These are phyloP conservation scores for Catharus bicknelli DNA, from an alignment of 2,113 vertebrate genomes.

Conservation along the genomic window DNA sequence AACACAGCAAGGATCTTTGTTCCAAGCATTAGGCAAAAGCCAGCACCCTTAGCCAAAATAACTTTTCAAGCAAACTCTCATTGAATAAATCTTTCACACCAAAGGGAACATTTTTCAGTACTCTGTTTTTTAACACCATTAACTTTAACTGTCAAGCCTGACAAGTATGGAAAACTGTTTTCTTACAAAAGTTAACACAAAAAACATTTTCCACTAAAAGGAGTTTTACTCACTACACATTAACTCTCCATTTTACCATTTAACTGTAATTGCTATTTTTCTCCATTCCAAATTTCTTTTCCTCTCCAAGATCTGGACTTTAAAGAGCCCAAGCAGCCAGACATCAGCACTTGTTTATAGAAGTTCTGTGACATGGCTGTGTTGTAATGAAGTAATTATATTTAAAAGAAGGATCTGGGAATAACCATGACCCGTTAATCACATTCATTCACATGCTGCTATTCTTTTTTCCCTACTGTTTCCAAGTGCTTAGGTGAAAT, in stretches of 20 bases:
- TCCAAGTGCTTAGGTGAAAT: neutral
- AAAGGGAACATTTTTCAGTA: slow-evolving; percentile 53
- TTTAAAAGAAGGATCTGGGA: slow-evolving; percentile 37
- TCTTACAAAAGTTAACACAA: slow-evolving; percentile 54
- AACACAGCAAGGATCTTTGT: slow-evolving; percentile 45
- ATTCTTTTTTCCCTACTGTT: neutral
- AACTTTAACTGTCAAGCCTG: slow-evolving; percentile 68
- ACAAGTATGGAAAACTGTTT: slow-evolving; percentile 63
- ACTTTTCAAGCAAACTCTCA: slow-evolving; percentile 38
- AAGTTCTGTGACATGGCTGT: neutral
- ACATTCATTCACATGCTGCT: neutral
- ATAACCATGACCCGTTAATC: neutral
- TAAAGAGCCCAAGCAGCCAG: slow-evolving; percentile 18
- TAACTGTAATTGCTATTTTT: slow-evolving; percentile 39
- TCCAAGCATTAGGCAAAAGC: neutral
- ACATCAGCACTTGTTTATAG: neutral
- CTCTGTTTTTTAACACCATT: slow-evolving; percentile 66
- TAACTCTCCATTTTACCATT: slow-evolving; percentile 36
- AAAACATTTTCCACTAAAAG: slow-evolving; percentile 55
- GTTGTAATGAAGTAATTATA: slow-evolving; percentile 16
- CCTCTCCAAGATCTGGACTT: slow-evolving; percentile 14
- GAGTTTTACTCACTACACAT: slow-evolving; percentile 7
- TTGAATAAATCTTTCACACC: slow-evolving; percentile 54
- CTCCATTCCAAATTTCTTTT: neutral
- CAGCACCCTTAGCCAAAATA: slow-evolving; percentile 11